Evolutionary conservation across 2,113 vertebrate species (phyloP).

Genomic region (Mus musculus): DNA sequence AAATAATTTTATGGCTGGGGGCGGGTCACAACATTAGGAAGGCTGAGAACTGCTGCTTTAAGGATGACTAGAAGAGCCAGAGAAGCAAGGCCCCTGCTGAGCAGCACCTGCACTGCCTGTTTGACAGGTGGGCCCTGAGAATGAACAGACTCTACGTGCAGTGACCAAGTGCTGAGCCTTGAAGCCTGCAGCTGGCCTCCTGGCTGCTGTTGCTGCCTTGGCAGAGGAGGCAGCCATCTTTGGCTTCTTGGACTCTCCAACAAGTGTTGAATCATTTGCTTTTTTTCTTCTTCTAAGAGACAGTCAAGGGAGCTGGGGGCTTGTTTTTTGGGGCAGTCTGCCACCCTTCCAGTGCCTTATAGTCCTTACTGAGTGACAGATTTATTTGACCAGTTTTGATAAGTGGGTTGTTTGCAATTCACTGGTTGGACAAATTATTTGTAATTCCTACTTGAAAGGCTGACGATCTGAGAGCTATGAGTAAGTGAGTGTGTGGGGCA

Average conservation of each 20-base stretch:
- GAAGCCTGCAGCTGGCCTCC: constrained; percentile 69
- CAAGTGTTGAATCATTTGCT: constrained; percentile 62
- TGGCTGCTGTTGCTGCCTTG: constrained; percentile 57
- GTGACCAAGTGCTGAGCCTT: constrained; percentile 33
- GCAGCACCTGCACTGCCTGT: constrained; percentile 66
- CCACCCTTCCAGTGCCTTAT: constrained; percentile 83
- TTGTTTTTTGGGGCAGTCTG: constrained; percentile 81
- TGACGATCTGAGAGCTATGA: constrained; percentile 83
- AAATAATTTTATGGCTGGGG: background rate
- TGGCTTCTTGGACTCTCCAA: constrained; percentile 50
- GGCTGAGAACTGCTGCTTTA: background rate
- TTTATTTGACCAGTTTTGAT: constrained; percentile 88
- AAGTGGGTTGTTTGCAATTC: constrained; percentile 87
- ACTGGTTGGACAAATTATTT: constrained; percentile 86
- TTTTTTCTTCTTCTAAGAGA: constrained; percentile 76
- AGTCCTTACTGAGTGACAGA: constrained; percentile 84
- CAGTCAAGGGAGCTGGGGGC: constrained; percentile 79
- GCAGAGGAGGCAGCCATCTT: constrained; percentile 33
- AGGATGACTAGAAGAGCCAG: constrained; percentile 46
- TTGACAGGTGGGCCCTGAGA: constrained; percentile 76
- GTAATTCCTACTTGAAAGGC: constrained; percentile 87
- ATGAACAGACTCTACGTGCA: constrained; percentile 54
- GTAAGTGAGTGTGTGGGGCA: constrained; percentile 80
- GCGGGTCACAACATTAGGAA: background rate
- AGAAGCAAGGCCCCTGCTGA: background rate